Base-by-base conservation (phyloP, 2,888 invertebrate species). In the Callyntrura guangdongensis region DNA sequence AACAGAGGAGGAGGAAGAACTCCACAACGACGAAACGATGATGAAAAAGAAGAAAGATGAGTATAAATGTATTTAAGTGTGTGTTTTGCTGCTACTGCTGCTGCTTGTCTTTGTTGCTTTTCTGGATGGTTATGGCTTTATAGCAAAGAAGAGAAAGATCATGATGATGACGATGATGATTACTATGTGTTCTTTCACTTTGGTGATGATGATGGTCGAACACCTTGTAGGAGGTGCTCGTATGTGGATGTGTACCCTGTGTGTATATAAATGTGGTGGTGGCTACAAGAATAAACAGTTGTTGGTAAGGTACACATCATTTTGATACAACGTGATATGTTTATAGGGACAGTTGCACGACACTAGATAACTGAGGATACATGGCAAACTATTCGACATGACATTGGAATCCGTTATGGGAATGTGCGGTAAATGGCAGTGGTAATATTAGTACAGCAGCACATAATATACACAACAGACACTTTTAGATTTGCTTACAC, bases 41-140 rank as follows among this genome's bases (percentile, higher is more conserved):
- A 67, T 12, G 27, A 74, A 20, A 74, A 74, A 9, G 25, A 77
- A 27, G 49, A 22, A 77, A 25, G n/a, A 22, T n/a, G n/a, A n/a
- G n/a, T n/a, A n/a, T n/a, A n/a, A n/a, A n/a, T n/a, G 14, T 67
- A 53, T 20, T 9, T 17, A 17, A 17, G 47, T 47, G 12, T 74
- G 14, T 61, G 61, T 61, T 5, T 8, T 61, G 14, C n/a, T n/a
- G n/a, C n/a, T n/a, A 5, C 22, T 53, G 53, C 53, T 14, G 11
- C 53, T n/a, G 53, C 53, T 53, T 36, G 36, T 74, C 77, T 77
- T 77, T 77, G 77, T 77, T 77, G 77, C 77, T 77, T 77, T 77
- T 77, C n/a, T 36, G 53, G 69, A 45, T 45, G 69, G 36, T n/a
- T 17, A 27, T 25, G 77, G 77, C 49, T 77, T 22, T 53, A 77